phyloP scores from a whole-genome alignment of 2,113 vertebrate species.

The Engraulis encrasicolus region DNA sequence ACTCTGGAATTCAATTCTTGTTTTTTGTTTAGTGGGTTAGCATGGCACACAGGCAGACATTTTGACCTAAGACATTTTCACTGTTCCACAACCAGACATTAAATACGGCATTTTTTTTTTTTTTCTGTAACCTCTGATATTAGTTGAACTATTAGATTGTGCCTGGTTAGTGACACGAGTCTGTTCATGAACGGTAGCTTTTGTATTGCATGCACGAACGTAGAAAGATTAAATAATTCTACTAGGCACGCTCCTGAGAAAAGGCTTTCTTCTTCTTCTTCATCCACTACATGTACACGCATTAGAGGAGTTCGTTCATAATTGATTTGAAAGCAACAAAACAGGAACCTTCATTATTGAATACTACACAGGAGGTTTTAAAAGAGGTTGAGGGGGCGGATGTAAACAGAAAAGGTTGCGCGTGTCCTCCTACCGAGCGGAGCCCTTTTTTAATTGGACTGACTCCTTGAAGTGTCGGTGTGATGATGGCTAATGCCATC shows the following conservation, averaged over 20 bases:
- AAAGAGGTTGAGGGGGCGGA: background rate
- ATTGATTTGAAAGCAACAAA: background rate
- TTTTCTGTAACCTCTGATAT: no score
- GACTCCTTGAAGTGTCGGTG: slow-evolving; percentile 45
- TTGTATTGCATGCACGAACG: background rate
- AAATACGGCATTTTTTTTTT: no score
- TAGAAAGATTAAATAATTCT: background rate
- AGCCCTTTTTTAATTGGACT: slow-evolving; percentile 54
- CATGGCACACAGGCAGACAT: no score
- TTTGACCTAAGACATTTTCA: no score
- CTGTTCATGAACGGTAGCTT: no score
- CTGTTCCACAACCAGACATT: no score
- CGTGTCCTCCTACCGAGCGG: background rate
- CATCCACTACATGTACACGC: background rate
- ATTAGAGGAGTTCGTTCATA: background rate
- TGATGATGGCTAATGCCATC: slow-evolving; percentile 1
- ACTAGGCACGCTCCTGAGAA: background rate
- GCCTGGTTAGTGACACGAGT: no score
- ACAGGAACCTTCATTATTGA: background rate
- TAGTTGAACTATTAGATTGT: no score
- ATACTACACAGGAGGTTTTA: background rate
- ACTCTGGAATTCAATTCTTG: no score
- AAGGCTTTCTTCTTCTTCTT: background rate
- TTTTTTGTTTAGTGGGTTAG: no score
- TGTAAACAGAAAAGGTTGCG: background rate